Percentiles rank a stretch among this genome's conserved stretches.
Evolutionary conservation across 2,888 invertebrate species (phyloP).

Genomic region (Tetanocera ferruginea): DNA sequence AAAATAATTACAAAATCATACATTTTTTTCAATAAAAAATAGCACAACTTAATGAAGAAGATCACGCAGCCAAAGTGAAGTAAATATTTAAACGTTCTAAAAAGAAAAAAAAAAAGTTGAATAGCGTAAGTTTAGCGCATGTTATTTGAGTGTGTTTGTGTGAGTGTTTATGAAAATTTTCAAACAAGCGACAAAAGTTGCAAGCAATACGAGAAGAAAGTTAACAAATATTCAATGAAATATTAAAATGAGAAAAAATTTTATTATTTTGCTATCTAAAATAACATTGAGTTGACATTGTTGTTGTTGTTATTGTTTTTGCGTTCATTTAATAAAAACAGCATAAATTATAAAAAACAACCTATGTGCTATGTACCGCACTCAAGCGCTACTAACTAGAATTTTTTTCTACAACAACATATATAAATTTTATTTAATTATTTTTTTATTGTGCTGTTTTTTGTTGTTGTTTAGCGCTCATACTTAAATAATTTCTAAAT

Average conservation of each 20-base stretch:
- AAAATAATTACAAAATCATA: neutral
- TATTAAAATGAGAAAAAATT: neutral
- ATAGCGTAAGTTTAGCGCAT: neutral
- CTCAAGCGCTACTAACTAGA: too few species aligned
- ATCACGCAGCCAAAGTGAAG: neutral
- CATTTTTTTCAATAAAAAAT: neutral
- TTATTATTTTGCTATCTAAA: neutral
- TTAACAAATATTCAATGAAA: neutral
- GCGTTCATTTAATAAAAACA: too few species aligned
- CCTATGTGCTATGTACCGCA: too few species aligned
- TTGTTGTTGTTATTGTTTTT: neutral
- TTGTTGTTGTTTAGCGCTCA: too few species aligned
- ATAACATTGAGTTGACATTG: neutral
- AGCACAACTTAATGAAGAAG: neutral
- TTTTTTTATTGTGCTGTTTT: too few species aligned
- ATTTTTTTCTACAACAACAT: too few species aligned
- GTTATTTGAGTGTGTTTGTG: slow-evolving; percentile 8
- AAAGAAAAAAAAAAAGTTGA: neutral
- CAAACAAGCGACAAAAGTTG: neutral
- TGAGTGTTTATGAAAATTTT: neutral
- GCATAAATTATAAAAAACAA: too few species aligned
- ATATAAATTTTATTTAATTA: too few species aligned
- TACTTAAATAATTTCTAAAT: too few species aligned
- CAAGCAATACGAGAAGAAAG: slow-evolving; percentile 6
- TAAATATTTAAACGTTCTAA: neutral